Evolutionary conservation across 2,888 invertebrate genomes (phyloP).

Genomic region (Corythucha ciliata): DNA sequence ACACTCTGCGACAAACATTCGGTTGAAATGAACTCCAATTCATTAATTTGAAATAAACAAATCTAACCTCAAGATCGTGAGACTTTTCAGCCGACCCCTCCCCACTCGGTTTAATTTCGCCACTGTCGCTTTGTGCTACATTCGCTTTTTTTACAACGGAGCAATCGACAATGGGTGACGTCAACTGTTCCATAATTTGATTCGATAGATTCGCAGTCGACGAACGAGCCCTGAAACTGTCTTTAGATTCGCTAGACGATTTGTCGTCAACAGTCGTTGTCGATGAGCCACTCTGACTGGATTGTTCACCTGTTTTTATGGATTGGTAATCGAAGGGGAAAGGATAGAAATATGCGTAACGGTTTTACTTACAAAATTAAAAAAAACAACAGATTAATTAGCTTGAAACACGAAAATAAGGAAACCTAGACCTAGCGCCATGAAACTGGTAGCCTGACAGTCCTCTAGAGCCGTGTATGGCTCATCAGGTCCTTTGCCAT

Average conservation of each 20-base stretch:
- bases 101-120: slow-evolving; percentile 21
- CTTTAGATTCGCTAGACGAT: slow-evolving; percentile 18
- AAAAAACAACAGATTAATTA: no score
- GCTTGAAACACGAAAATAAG: no score
- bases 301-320: no score
- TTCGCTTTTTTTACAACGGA: slow-evolving; percentile 19
- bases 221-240: slow-evolving; percentile 39
- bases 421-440: no score
- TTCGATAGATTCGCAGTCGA: slow-evolving; percentile 60
- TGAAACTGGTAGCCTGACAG: no score
- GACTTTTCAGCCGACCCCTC: slow-evolving; percentile 27
- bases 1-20: slow-evolving; percentile 51
- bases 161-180: slow-evolving; percentile 54
- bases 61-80: slow-evolving; percentile 26
- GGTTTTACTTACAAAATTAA: no score
- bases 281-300: no score
- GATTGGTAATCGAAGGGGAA: no score
- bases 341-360: no score
- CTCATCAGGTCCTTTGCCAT: no score
- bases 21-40: neutral
- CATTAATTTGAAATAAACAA: neutral
- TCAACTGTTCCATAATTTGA: slow-evolving; percentile 62
- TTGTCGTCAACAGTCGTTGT: slow-evolving; percentile 15
- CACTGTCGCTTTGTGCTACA: slow-evolving; percentile 16
- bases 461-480: no score